A percentile compares a stretch with the other conserved stretches of the same genome.
Conservation (phyloP, 2,113 vertebrate species). For the Neofelis nebulosa region DNA sequence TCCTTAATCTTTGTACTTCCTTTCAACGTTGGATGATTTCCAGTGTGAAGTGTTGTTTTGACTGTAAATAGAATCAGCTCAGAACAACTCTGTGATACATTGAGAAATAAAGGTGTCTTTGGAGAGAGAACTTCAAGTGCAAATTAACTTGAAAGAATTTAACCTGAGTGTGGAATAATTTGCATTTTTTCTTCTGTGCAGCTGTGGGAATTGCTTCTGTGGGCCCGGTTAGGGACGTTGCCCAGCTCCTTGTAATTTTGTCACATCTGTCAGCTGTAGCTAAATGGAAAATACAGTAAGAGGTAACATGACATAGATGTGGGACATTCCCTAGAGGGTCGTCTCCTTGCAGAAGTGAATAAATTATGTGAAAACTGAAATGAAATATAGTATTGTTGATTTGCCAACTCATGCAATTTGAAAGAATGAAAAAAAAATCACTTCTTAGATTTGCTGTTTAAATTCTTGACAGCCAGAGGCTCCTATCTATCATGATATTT, state of each 20-base stretch:
- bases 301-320: conserved; percentile 62
- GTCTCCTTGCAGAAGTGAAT: conserved; percentile 62
- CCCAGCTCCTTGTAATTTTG: conserved; percentile 57
- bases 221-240: conserved; percentile 41
- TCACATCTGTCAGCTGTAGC: conserved; percentile 76
- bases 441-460: neutral
- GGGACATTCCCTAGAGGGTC: conserved; percentile 60
- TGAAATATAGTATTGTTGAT: conserved; percentile 53
- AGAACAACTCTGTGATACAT: conserved; percentile 42
- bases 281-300: conserved; percentile 68
- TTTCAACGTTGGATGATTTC: conserved; percentile 62
- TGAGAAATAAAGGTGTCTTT: conserved; percentile 75
- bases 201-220: conserved; percentile 67
- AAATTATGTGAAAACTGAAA: conserved; percentile 58
- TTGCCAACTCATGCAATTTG: conserved; percentile 51
- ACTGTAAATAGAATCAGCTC: conserved; percentile 64
- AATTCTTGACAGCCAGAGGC: neutral
- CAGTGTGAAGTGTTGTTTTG: conserved; percentile 71
- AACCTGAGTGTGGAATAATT: conserved; percentile 71
- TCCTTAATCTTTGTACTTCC: conserved; percentile 45
- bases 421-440: conserved; percentile 35
- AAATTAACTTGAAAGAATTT: conserved; percentile 78
- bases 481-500: neutral
- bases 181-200: conserved; percentile 53
- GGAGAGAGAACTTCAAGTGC: conserved; percentile 69